Conservation (phyloP, 2,113 vertebrate genomes). For the Chamaea fasciata region DNA sequence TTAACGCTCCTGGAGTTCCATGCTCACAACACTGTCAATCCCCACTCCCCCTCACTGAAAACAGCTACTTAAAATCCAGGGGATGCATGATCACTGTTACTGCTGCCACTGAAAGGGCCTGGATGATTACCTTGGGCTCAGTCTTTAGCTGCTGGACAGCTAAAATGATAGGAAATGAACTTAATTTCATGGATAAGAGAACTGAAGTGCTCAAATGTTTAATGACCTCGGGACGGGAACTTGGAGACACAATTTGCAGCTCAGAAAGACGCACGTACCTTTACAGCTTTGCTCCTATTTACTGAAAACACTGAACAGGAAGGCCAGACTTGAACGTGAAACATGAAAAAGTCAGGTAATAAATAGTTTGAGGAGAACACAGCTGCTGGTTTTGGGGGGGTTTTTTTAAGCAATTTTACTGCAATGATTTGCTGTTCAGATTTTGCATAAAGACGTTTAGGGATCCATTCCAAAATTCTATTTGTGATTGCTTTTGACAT, state of each 20-base stretch:
- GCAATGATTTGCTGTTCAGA: background rate
- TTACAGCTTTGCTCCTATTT: background rate
- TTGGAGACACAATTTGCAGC: background rate
- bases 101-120: background rate
- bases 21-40: background rate
- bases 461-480: background rate
- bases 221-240: background rate
- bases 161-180: background rate
- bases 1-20: background rate
- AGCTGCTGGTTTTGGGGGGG: background rate
- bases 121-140: background rate
- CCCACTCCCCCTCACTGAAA: background rate
- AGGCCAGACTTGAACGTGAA: background rate
- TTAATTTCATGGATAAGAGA: background rate
- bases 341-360: background rate
- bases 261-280: background rate
- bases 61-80: background rate
- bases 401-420: background rate
- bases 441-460: background rate
- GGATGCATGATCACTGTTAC: background rate
- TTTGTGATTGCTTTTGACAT: background rate
- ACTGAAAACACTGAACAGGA: background rate
- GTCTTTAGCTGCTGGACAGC: background rate
- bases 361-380: background rate
- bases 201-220: background rate